Base-by-base conservation (phyloP, 2,113 vertebrate species). In the Macaca nemestrina region DNA sequence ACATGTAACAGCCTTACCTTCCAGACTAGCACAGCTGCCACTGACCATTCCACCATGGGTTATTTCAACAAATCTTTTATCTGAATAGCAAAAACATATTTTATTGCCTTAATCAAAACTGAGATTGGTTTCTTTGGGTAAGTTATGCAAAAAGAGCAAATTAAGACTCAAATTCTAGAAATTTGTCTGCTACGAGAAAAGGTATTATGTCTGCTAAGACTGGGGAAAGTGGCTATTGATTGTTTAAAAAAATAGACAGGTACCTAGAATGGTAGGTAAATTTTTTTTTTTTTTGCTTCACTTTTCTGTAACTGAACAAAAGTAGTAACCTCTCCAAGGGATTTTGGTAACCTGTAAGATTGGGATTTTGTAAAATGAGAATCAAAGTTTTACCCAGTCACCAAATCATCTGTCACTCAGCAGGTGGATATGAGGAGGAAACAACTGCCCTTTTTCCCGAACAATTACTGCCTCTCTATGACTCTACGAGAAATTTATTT, bases 221-320 rank as follows among this genome's bases (percentile, higher is more conserved):
- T 92, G 90, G 84, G 57, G 23, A 67, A 93, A 83, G 11, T 68
- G 59, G 84, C 59, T 97, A 87, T 59, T 96, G 92, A 40, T 95
- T 45, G 22, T 72, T n/a, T 78, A 48, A 5, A 94, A 95, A 98
- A 96, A 98, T 95, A 97, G 94, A 96, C 68, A 98, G 40, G 52
- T 91, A 78, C 97, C 87, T 94, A 90, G 80, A 89, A 93, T 23
- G 90, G 85, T 50, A 64, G 38, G 55, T 55, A 20, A 38, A 59
- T 38, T 50, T 22, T 43, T 72, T 27, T 16, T 40, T 97, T 97
- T 96, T 98, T 94, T 97, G 68, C 55, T 98, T 98, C 96, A 95
- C 98, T 97, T 98, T 83, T 98, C 93, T 98, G 72, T 93, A 40
- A 52, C 38, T 97, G 79, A 98, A 98, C 95, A 97, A 97, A 59